Evolutionary conservation across 2,797 vertebrate genomes (phyloP).

Genomic region (Nyctibius grandis): DNA sequence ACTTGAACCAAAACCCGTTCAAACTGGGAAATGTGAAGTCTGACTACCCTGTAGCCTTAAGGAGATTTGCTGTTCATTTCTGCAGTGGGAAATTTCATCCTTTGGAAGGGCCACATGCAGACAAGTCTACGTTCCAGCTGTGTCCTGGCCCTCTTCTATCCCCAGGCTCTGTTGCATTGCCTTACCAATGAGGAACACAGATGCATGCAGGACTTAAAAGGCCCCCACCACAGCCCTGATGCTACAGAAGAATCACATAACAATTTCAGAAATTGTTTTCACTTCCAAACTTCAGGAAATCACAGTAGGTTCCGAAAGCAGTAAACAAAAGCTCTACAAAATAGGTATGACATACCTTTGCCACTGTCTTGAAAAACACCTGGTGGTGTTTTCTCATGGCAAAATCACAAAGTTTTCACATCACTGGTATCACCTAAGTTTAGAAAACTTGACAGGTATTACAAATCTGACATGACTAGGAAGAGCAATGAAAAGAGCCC

Average conservation of each 20-base stretch:
- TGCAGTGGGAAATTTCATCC: not conserved
- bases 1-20: not conserved
- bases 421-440: not conserved
- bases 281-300: not conserved
- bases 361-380: not conserved
- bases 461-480: not conserved
- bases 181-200: not conserved
- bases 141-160: not conserved
- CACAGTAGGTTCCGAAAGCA: not conserved
- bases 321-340: not conserved
- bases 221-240: not conserved
- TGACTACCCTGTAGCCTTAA: not conserved
- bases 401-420: not conserved
- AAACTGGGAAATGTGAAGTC: not conserved
- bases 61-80: not conserved
- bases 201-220: not conserved
- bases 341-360: not conserved
- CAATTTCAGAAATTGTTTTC: not conserved
- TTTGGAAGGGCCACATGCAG: not conserved
- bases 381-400: not conserved
- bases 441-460: not conserved
- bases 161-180: not conserved
- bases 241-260: not conserved
- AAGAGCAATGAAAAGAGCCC: not conserved
- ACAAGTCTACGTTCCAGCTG: not conserved